These are phyloP conservation scores for Caenorhabditis brenneri DNA, from an alignment of 1,140 invertebrate genomes.

Conservation along the genomic window DNA sequence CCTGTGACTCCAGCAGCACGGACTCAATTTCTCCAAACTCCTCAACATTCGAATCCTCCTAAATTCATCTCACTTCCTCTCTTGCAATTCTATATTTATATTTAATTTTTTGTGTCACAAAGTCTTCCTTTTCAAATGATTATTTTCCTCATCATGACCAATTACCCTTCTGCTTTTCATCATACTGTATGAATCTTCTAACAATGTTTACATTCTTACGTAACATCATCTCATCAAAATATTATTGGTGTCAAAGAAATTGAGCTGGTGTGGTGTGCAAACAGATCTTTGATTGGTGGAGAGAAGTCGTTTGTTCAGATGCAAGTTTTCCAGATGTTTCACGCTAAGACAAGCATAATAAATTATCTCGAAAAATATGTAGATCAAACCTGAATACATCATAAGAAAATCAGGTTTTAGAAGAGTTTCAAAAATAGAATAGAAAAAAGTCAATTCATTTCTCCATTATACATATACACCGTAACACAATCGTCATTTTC, in stretches of 20 bases:
- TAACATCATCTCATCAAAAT: conserved; percentile 18
- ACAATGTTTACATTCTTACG: conserved; percentile 6
- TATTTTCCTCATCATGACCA: background rate
- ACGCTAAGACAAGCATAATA: no score
- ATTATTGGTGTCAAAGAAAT: background rate
- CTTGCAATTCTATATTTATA: background rate
- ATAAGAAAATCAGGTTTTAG: no score
- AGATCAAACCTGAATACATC: no score
- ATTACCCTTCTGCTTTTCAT: background rate
- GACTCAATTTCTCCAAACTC: conserved; percentile 34
- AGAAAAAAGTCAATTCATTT: background rate
- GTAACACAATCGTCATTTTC: background rate
- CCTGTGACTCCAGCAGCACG: background rate
- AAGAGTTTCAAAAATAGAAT: no score
- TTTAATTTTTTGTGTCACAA: background rate
- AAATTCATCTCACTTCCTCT: background rate
- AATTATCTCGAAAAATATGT: no score
- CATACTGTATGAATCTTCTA: background rate
- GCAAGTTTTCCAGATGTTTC: background rate
- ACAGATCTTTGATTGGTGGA: background rate
- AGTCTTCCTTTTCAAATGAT: background rate
- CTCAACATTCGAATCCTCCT: conserved; percentile 24
- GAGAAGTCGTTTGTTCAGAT: background rate
- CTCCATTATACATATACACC: background rate
- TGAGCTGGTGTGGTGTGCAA: background rate